Evolutionary conservation across 2,888 invertebrate genomes (phyloP).

Genomic region (Tetragonisca angustula): DNA sequence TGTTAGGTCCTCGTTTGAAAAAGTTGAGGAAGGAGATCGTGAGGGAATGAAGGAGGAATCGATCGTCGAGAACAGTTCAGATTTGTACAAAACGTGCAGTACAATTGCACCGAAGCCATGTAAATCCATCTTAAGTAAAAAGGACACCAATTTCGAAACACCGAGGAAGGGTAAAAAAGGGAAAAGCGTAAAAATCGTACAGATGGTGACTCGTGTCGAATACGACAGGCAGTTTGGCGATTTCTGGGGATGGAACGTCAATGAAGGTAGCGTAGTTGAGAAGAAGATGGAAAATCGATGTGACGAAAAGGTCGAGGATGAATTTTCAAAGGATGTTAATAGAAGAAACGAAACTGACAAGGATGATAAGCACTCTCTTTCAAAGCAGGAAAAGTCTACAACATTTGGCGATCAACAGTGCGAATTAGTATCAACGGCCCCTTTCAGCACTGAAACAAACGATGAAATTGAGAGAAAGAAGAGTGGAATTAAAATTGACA

Average conservation of each 20-base stretch:
- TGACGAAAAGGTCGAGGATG: neutral
- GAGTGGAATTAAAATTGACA: neutral
- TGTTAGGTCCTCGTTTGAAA: too few species aligned
- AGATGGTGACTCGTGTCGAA: constrained; percentile 35
- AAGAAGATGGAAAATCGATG: neutral
- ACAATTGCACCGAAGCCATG: neutral
- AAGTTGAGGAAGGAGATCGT: too few species aligned
- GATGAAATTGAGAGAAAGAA: neutral
- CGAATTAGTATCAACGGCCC: neutral
- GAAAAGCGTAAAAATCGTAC: constrained; percentile 30
- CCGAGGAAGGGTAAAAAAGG: neutral
- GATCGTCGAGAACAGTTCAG: neutral
- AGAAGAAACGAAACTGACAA: neutral
- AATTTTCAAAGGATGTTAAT: neutral
- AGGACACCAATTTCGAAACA: neutral
- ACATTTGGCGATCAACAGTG: constrained; percentile 4
- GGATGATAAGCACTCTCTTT: neutral
- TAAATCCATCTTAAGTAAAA: neutral
- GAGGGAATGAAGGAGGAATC: neutral
- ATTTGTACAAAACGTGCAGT: neutral
- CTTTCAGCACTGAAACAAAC: neutral
- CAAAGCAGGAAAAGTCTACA: constrained; percentile 11
- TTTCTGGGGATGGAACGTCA: neutral
- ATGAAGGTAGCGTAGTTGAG: neutral
- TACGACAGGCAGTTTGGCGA: constrained; percentile 26